Conservation (phyloP, 2,888 invertebrate species). For the Apoda limacodes region DNA sequence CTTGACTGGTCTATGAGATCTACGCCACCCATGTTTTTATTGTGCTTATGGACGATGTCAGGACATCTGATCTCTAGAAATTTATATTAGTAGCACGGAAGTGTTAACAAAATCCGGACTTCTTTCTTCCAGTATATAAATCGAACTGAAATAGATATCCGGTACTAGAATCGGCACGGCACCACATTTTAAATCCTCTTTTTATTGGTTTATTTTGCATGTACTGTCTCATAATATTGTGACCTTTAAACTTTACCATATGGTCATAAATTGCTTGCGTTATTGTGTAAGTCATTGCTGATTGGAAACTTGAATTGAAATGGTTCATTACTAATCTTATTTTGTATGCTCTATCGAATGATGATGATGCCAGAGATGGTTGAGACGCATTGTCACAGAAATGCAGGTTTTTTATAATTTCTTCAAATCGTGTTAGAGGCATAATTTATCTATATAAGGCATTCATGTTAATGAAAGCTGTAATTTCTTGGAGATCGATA, state of each 20-base stretch:
- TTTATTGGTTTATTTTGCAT: conserved; percentile 14
- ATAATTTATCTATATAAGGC: conserved; percentile 18
- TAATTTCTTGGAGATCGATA: no score
- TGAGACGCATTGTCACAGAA: conserved; percentile 3
- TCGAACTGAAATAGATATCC: conserved; percentile 21
- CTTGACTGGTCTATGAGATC: neutral
- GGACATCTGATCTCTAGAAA: neutral
- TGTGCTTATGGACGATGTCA: neutral
- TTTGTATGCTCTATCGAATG: conserved; percentile 10
- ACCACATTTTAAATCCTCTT: conserved; percentile 18
- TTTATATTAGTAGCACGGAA: neutral
- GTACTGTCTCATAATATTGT: conserved; percentile 8
- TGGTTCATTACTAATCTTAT: conserved; percentile 9
- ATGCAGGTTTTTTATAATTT: conserved; percentile 8
- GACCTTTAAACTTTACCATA: conserved; percentile 11
- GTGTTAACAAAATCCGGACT: neutral
- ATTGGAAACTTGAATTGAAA: conserved; percentile 8
- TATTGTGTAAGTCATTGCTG: conserved; percentile 7
- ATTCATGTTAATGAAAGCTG: no score
- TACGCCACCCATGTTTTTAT: neutral
- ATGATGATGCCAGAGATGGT: neutral
- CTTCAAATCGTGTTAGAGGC: conserved; percentile 13
- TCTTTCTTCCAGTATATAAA: conserved; percentile 20
- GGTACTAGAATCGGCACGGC: conserved; percentile 12
- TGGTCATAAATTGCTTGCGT: conserved; percentile 9